These are phyloP conservation scores for Enteromius anoplus DNA, from an alignment of 2,797 vertebrate genomes.

Conservation along the genomic window DNA sequence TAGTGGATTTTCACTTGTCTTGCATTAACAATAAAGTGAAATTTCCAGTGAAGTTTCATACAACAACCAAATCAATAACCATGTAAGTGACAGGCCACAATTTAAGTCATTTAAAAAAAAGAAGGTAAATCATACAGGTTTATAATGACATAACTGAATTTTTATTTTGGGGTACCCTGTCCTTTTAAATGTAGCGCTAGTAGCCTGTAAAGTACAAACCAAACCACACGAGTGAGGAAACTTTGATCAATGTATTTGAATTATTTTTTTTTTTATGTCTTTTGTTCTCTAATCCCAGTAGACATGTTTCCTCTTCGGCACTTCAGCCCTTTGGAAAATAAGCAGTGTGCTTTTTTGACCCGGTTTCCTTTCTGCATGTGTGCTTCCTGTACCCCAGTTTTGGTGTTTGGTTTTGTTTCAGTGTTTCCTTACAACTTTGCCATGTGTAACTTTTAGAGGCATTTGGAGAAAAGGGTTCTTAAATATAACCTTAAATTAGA, in stretches of 20 bases:
- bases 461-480: slow-evolving; percentile 1
- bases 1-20: background rate
- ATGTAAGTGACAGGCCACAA: background rate
- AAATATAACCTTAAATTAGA: slow-evolving; percentile 1
- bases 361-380: slow-evolving; percentile 68
- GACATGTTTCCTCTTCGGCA: slow-evolving; percentile 34
- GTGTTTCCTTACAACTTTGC: background rate
- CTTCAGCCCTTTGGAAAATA: slow-evolving; percentile 44
- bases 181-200: background rate
- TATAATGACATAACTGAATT: background rate
- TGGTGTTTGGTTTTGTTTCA: background rate
- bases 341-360: slow-evolving; percentile 64
- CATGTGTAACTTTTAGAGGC: background rate
- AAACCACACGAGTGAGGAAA: background rate
- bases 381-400: slow-evolving; percentile 45
- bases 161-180: background rate
- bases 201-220: background rate
- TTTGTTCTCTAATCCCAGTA: slow-evolving; percentile 19
- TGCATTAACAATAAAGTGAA: background rate
- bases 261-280: slow-evolving; percentile 1
- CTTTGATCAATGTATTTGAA: background rate
- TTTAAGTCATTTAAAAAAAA: background rate
- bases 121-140: background rate
- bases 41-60: background rate
- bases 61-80: background rate